phyloP scores from a whole-genome alignment of 2,113 vertebrate genomes.

The Nettapus auritus region DNA sequence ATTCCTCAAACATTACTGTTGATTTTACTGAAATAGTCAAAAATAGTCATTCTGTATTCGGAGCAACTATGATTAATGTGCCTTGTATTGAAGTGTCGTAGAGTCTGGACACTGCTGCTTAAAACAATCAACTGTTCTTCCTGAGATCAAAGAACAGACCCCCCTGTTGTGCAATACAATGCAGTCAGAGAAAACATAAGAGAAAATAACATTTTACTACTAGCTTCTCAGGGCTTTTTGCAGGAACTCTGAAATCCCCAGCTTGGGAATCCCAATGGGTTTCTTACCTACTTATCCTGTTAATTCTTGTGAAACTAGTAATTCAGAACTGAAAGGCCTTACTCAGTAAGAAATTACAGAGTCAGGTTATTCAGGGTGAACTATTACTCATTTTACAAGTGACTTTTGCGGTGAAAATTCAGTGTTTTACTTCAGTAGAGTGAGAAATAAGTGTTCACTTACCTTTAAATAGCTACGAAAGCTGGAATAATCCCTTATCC shows the following conservation, averaged over 20 bases:
- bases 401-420: neutral
- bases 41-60: neutral
- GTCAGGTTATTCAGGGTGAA: neutral
- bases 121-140: neutral
- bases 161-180: neutral
- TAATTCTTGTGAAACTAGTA: neutral
- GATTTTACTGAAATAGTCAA: neutral
- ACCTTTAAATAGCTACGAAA: neutral
- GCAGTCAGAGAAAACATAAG: neutral
- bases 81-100: neutral
- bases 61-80: neutral
- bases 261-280: neutral
- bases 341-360: neutral
- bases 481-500: neutral
- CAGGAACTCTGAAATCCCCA: conserved; percentile 24
- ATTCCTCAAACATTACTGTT: neutral
- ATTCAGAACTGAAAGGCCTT: neutral
- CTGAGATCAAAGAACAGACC: neutral
- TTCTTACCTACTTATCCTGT: conserved; percentile 1
- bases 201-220: neutral
- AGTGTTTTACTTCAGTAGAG: conserved; percentile 1
- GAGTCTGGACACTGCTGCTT: neutral
- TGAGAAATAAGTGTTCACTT: neutral
- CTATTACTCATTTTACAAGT: neutral
- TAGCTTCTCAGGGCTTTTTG: neutral